A percentile compares a stretch with the other conserved stretches of the same genome.
Conservation (phyloP, 2,113 vertebrate genomes). For the Ictalurus furcatus region DNA sequence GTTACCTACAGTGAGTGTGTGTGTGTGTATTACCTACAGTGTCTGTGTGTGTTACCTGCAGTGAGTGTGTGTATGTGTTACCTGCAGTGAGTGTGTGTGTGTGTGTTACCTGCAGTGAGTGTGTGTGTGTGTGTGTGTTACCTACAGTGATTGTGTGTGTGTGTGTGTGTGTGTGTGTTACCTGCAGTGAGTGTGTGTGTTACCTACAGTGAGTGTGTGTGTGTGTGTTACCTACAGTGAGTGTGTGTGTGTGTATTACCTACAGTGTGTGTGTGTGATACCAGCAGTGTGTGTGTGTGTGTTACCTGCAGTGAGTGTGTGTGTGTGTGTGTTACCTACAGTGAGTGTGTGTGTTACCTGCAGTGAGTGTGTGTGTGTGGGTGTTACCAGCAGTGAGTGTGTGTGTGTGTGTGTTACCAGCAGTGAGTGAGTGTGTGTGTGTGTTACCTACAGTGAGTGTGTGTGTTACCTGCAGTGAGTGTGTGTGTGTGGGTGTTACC, state of each 20-base stretch:
- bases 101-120: background rate
- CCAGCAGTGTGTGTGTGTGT: too few relatives aligned
- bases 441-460: background rate
- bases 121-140: background rate
- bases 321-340: background rate
- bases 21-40: too few relatives aligned
- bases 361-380: background rate
- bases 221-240: background rate
- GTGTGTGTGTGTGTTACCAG: slow-evolving; percentile 44
- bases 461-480: slow-evolving; percentile 56
- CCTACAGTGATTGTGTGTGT: too few relatives aligned
- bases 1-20: slow-evolving; percentile 56
- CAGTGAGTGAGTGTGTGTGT: background rate
- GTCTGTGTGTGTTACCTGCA: too few relatives aligned
- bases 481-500: background rate
- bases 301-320: background rate
- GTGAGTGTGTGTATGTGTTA: slow-evolving; percentile 34
- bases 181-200: slow-evolving; percentile 51
- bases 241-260: background rate
- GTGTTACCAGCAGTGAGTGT: slow-evolving; percentile 56
- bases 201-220: background rate
- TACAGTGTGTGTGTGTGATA: background rate
- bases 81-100: slow-evolving; percentile 51
- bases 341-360: background rate
- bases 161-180: slow-evolving; percentile 37